Conservation (phyloP, 2,888 invertebrate species). For the Ceramica pisi region DNA sequence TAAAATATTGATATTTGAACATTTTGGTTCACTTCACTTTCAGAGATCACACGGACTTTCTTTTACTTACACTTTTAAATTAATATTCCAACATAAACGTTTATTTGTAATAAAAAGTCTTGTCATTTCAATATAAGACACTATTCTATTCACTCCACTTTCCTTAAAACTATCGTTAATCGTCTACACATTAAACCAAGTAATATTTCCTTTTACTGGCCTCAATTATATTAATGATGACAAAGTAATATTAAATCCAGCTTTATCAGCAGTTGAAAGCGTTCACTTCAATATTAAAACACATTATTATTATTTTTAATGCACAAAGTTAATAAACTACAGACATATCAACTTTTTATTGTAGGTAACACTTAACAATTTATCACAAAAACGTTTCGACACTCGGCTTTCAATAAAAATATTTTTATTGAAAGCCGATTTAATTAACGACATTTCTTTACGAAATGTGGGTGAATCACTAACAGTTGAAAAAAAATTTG, state of each 20-base stretch:
- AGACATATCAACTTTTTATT: conserved; percentile 37
- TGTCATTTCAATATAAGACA: conserved; percentile 8
- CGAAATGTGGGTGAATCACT: conserved; percentile 5
- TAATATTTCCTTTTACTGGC: conserved; percentile 30
- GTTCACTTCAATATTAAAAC: conserved; percentile 33
- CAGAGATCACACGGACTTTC: background rate
- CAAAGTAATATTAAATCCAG: conserved; percentile 37
- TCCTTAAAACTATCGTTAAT: conserved; percentile 5
- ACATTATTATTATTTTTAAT: conserved; percentile 36
- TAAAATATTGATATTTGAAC: background rate
- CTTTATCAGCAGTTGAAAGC: conserved; percentile 57
- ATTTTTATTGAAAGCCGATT: conserved; percentile 14
- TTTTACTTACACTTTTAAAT: background rate
- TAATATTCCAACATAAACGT: background rate
- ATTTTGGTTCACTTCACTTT: conserved; percentile 13
- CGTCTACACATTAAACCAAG: conserved; percentile 6
- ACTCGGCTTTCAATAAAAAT: conserved; percentile 33
- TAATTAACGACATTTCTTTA: conserved; percentile 10
- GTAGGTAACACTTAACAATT: conserved; percentile 45
- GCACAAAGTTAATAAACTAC: conserved; percentile 40
- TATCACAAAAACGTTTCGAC: conserved; percentile 47
- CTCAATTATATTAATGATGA: conserved; percentile 47
- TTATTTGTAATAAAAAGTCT: background rate
- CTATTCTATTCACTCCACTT: conserved; percentile 15
- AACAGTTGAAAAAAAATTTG: background rate